These are phyloP conservation scores for Papilio xuthus DNA, from an alignment of 1,140 invertebrate genomes.

Conservation along the genomic window DNA sequence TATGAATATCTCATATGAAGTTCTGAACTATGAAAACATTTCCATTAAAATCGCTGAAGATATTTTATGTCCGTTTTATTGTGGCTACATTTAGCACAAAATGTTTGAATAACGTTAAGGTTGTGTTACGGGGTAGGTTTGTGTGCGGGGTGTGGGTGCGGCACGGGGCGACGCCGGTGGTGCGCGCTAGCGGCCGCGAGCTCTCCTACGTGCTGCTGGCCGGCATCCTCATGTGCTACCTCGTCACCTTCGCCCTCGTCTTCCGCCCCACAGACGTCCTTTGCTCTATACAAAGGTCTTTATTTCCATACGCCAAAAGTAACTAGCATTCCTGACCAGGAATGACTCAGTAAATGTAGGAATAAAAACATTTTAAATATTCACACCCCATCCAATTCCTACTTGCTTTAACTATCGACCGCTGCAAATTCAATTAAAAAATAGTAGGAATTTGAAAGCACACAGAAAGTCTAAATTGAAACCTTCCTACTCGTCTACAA, in stretches of 20 bases:
- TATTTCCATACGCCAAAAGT: neutral
- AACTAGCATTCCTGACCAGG: neutral
- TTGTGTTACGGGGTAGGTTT: slow-evolving; percentile 55
- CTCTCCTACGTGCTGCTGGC: slow-evolving; percentile 93
- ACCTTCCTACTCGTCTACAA: neutral
- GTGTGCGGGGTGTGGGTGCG: slow-evolving; percentile 86
- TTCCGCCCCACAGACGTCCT: slow-evolving; percentile 89
- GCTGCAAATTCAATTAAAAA: neutral
- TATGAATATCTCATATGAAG: neutral
- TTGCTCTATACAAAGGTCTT: slow-evolving; percentile 87
- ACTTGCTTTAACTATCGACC: neutral
- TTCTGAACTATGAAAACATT: too few species aligned
- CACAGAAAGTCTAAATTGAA: neutral
- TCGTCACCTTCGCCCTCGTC: slow-evolving; percentile 92
- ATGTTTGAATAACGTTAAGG: neutral
- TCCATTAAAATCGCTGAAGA: too few species aligned
- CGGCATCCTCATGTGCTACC: slow-evolving; percentile 94
- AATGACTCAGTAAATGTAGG: neutral
- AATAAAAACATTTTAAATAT: neutral
- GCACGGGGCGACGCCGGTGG: slow-evolving; percentile 93
- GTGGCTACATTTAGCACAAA: too few species aligned
- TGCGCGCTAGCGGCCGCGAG: slow-evolving; percentile 94
- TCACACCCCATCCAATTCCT: neutral
- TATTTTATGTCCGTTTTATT: too few species aligned
- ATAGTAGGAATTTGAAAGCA: neutral